phyloP scores from a whole-genome alignment of 2,113 vertebrate genomes.

The Falcunculus frontatus region DNA sequence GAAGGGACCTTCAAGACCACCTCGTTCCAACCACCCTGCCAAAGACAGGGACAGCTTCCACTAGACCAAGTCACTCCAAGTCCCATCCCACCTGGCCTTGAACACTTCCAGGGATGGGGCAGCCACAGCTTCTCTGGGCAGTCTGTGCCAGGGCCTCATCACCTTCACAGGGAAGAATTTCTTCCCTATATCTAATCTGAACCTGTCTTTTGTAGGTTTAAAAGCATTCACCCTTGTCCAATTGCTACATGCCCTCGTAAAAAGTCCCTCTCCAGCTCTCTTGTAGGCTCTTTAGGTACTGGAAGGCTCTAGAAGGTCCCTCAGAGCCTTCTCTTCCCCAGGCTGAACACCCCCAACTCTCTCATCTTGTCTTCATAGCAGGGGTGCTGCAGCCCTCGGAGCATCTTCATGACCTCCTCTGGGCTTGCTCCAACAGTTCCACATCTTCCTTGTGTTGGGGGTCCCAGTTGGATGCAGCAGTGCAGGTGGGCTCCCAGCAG shows the following conservation, averaged over 20 bases:
- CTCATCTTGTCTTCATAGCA: background rate
- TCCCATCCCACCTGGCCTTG: accelerated
- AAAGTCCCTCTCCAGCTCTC: background rate
- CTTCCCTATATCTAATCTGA: background rate
- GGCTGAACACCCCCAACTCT: background rate
- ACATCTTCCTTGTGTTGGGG: accelerated
- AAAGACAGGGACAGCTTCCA: background rate
- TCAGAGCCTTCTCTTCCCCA: background rate
- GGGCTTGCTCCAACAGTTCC: background rate
- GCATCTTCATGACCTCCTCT: background rate
- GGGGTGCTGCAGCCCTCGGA: background rate
- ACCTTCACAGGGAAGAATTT: background rate
- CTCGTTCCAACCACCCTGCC: background rate
- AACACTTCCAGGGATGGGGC: background rate
- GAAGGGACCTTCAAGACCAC: background rate
- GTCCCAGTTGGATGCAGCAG: background rate
- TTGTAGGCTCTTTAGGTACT: background rate
- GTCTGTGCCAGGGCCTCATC: background rate
- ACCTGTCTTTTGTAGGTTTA: background rate
- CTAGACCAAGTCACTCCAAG: accelerated
- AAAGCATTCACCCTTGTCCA: background rate
- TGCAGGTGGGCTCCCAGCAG: background rate
- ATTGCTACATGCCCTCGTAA: accelerated
- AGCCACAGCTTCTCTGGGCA: background rate
- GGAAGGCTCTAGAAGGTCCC: background rate